Conservation (phyloP, 2,888 invertebrate genomes). For the Tetramorium bicarinatum region DNA sequence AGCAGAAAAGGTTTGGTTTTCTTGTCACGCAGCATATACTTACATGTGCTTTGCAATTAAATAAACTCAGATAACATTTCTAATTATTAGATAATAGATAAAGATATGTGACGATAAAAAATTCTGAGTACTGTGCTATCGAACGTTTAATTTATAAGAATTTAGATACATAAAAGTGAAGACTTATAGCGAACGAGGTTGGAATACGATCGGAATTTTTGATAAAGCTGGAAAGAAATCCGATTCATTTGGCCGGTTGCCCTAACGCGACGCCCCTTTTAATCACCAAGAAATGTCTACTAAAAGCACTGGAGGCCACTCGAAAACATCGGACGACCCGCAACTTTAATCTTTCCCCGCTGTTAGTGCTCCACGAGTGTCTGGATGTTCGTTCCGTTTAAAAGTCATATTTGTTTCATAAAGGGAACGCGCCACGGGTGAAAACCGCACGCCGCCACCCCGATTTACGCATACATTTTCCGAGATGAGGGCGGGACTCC, state of each 20-base stretch:
- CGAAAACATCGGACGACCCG: slow-evolving; percentile 39
- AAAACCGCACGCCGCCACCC: slow-evolving; percentile 40
- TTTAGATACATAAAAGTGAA: background rate
- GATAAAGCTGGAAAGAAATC: slow-evolving; percentile 53
- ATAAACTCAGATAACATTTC: background rate
- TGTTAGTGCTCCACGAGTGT: slow-evolving; percentile 43
- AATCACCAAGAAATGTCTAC: slow-evolving; percentile 59
- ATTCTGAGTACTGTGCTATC: background rate
- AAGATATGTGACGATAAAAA: background rate
- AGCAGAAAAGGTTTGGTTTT: background rate
- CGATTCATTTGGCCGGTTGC: slow-evolving; percentile 59
- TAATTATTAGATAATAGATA: background rate
- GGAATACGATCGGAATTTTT: slow-evolving; percentile 54
- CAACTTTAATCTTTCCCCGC: slow-evolving; percentile 50
- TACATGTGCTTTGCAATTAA: background rate
- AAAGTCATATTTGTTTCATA: slow-evolving; percentile 48
- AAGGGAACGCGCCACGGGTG: slow-evolving; percentile 32
- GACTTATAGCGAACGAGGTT: slow-evolving; percentile 19
- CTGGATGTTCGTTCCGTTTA: slow-evolving; percentile 53
- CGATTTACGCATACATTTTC: slow-evolving; percentile 42
- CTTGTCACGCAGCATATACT: background rate
- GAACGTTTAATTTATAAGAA: slow-evolving; percentile 8
- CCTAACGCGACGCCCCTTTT: slow-evolving; percentile 58
- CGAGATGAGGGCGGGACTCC: slow-evolving; percentile 17
- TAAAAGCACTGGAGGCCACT: slow-evolving; percentile 56